phyloP scores from a whole-genome alignment of 1,140 invertebrate species.

The Diachasma alloeum region DNA sequence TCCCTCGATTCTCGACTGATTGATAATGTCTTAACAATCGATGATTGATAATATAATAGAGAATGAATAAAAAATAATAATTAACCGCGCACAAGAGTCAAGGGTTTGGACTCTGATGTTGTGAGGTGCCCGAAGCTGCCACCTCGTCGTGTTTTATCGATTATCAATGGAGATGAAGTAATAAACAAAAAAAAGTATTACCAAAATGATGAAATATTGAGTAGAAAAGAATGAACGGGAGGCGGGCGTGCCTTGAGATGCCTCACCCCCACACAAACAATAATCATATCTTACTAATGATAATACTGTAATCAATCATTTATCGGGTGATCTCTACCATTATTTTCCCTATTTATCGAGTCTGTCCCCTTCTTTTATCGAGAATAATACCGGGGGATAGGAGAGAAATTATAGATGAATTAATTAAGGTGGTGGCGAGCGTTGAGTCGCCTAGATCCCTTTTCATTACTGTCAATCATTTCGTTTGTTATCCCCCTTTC shows the following conservation, averaged over 20 bases:
- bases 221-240: slow-evolving; percentile 20
- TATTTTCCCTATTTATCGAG: neutral
- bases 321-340: slow-evolving; percentile 24
- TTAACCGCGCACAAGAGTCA: slow-evolving; percentile 5
- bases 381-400: neutral
- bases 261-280: slow-evolving; percentile 56
- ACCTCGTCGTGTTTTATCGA: slow-evolving; percentile 7
- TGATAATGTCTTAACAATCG: neutral
- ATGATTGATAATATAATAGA: neutral
- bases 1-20: neutral
- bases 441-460: neutral
- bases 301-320: slow-evolving; percentile 33
- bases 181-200: slow-evolving; percentile 12
- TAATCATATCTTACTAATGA: slow-evolving; percentile 30
- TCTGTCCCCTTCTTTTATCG: neutral
- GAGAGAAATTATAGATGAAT: neutral
- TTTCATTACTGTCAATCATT: neutral
- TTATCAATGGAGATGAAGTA: neutral
- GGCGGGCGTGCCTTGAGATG: slow-evolving; percentile 56
- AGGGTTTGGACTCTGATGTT: neutral
- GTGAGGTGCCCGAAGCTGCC: neutral
- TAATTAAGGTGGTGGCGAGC: slow-evolving; percentile 19
- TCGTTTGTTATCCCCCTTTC: neutral
- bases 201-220: slow-evolving; percentile 19
- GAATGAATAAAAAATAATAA: neutral